Evolutionary conservation across 1,140 invertebrate genomes (phyloP).

Genomic region (Branchinecta lynchi): DNA sequence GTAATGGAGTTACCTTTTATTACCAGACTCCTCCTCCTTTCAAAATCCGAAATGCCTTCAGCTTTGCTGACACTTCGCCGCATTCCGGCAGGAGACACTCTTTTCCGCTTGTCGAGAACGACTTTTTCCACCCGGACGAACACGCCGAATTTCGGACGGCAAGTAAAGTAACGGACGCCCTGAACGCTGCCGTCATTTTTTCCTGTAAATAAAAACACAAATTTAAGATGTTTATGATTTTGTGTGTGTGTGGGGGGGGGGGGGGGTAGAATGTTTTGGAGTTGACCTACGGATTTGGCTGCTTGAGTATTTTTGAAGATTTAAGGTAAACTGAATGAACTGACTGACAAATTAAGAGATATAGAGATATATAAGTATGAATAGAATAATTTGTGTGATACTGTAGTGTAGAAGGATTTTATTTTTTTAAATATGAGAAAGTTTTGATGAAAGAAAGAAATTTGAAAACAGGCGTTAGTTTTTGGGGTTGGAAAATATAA

Average conservation of each 20-base stretch:
- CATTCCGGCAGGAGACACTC: slow-evolving; percentile 27
- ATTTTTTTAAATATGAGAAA: too few relatives aligned
- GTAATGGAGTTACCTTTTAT: background rate
- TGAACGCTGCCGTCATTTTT: slow-evolving; percentile 88
- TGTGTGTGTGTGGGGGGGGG: too few relatives aligned
- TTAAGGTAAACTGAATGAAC: background rate
- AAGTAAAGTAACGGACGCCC: slow-evolving; percentile 74
- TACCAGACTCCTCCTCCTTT: background rate
- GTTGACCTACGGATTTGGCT: background rate
- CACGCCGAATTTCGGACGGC: slow-evolving; percentile 71
- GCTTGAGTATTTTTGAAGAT: background rate
- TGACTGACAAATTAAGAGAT: too few relatives aligned
- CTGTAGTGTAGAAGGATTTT: too few relatives aligned
- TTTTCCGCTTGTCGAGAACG: slow-evolving; percentile 57
- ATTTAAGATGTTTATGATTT: too few relatives aligned
- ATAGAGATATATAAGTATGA: too few relatives aligned
- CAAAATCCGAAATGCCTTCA: slow-evolving; percentile 23
- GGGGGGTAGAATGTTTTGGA: background rate
- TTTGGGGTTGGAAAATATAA: too few relatives aligned
- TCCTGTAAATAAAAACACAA: slow-evolving; percentile 39
- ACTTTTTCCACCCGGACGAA: slow-evolving; percentile 78
- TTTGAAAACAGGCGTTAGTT: too few relatives aligned
- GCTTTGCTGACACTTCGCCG: slow-evolving; percentile 36
- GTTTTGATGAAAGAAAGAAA: too few relatives aligned
- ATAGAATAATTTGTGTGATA: too few relatives aligned